Percentiles rank a stretch among this genome's conserved stretches.
These are phyloP conservation scores for Ricordea florida DNA, from an alignment of 92 coral and sea anemone genomes.

Conservation along the genomic window DNA sequence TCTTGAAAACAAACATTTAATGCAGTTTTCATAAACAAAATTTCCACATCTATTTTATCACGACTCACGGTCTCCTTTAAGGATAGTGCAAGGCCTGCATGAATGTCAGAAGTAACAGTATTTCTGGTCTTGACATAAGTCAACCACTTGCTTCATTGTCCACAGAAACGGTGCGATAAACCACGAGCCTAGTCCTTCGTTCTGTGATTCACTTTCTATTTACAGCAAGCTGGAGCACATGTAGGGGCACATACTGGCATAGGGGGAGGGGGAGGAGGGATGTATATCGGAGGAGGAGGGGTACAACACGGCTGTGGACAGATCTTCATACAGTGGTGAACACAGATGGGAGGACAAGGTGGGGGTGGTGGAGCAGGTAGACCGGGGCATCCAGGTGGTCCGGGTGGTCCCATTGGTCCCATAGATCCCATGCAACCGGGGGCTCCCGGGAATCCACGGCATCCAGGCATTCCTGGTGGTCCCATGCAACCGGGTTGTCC, in stretches of 20 bases:
- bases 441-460: slow-evolving; percentile 68
- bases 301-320: slow-evolving; percentile 90
- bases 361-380: slow-evolving; percentile 95
- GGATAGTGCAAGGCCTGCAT: too few species aligned
- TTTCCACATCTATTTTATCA: too few species aligned
- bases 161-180: too few species aligned
- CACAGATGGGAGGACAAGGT: slow-evolving; percentile 92
- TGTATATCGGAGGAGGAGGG: slow-evolving; percentile 62
- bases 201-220: background rate
- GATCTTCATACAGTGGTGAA: slow-evolving; percentile 95
- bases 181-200: too few species aligned
- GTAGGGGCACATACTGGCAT: slow-evolving; percentile 64
- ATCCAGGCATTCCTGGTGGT: slow-evolving; percentile 91
- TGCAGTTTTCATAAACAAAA: too few species aligned
- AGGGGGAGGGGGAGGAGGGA: slow-evolving; percentile 80
- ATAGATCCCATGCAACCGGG: slow-evolving; percentile 82
- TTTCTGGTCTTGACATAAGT: too few species aligned
- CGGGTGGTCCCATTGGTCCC: slow-evolving; percentile 94
- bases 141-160: too few species aligned
- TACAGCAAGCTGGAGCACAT: slow-evolving; percentile 38
- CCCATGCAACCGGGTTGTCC: slow-evolving; percentile 95
- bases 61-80: too few species aligned
- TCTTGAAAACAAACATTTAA: too few species aligned
- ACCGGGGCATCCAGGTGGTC: slow-evolving; percentile 93
- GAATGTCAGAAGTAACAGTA: too few species aligned